Percentiles rank a stretch among this genome's conserved stretches.
Evolutionary conservation across 1,140 invertebrate genomes (phyloP).

Genomic region (Drosophila arizonae): DNA sequence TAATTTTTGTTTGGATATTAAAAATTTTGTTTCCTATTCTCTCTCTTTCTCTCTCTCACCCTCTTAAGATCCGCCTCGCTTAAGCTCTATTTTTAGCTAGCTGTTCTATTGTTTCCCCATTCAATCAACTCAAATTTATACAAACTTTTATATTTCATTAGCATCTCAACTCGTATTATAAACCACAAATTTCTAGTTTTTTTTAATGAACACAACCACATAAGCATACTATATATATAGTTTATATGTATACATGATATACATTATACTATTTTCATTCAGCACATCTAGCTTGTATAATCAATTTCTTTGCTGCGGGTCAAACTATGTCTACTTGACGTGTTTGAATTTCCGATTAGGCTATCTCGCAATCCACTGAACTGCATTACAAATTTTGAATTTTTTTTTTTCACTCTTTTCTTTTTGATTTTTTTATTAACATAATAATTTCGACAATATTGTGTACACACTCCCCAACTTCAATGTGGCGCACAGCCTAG

Average conservation of each 20-base stretch:
- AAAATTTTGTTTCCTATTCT: too few relatives aligned
- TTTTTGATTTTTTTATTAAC: too few relatives aligned
- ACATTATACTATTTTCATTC: slow-evolving; percentile 36
- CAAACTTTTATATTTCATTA: too few relatives aligned
- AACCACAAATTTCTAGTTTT: too few relatives aligned
- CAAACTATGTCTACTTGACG: slow-evolving; percentile 20
- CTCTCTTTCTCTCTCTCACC: too few relatives aligned
- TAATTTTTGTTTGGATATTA: too few relatives aligned
- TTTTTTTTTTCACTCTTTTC: slow-evolving; percentile 3
- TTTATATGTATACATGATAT: background rate
- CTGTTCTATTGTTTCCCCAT: too few relatives aligned
- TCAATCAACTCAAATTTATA: too few relatives aligned
- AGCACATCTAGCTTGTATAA: slow-evolving; percentile 27
- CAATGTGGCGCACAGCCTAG: background rate
- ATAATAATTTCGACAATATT: slow-evolving; percentile 26
- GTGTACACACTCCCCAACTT: background rate
- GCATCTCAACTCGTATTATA: too few relatives aligned
- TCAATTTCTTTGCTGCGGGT: slow-evolving; percentile 17
- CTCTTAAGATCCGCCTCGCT: too few relatives aligned
- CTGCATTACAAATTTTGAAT: slow-evolving; percentile 20
- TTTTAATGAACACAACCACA: background rate
- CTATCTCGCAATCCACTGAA: slow-evolving; percentile 1
- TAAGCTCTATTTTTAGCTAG: too few relatives aligned
- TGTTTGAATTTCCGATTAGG: slow-evolving; percentile 21
- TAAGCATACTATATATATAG: background rate